Evolutionary conservation across 2,888 invertebrate species (phyloP).

Genomic region (Cataglyphis rosenhaueri): DNA sequence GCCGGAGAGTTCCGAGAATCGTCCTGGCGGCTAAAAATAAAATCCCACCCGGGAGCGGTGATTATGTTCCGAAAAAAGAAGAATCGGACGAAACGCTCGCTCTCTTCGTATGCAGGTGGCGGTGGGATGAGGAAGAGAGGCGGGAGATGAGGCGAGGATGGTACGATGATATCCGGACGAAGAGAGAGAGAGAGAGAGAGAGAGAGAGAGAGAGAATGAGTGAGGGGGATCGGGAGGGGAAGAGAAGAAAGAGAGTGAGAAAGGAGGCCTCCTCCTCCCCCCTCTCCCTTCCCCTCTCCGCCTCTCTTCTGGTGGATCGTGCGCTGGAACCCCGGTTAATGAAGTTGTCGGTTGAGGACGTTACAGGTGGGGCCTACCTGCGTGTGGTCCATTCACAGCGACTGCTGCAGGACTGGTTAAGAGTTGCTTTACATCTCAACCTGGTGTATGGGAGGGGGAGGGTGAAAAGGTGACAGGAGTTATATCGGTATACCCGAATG

Average conservation of each 20-base stretch:
- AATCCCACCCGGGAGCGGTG: constrained; percentile 84
- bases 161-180: constrained; percentile 41
- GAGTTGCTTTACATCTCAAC: constrained; percentile 80
- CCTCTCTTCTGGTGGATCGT: constrained; percentile 40
- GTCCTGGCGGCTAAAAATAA: constrained; percentile 83
- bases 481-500: constrained; percentile 46
- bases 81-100: constrained; percentile 73
- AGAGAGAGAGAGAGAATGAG: constrained; percentile 43
- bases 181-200: constrained; percentile 38
- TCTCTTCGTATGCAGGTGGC: constrained; percentile 71
- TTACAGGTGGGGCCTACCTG: constrained; percentile 84
- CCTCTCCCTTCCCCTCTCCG: background rate
- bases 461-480: constrained; percentile 16
- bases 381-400: constrained; percentile 84
- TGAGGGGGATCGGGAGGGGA: constrained; percentile 25
- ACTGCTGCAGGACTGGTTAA: constrained; percentile 80
- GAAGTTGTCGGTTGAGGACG: constrained; percentile 85
- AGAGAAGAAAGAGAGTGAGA: constrained; percentile 46
- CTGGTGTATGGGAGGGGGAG: constrained; percentile 4
- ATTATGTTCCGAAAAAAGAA: constrained; percentile 82
- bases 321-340: constrained; percentile 81
- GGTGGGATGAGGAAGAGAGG: constrained; percentile 62
- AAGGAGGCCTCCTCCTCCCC: constrained; percentile 13
- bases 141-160: constrained; percentile 47
- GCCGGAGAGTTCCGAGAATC: constrained; percentile 82